A percentile compares a stretch with the other conserved stretches of the same genome.
phyloP scores from a whole-genome alignment of 2,888 invertebrate species.

The Andricus curvator region DNA sequence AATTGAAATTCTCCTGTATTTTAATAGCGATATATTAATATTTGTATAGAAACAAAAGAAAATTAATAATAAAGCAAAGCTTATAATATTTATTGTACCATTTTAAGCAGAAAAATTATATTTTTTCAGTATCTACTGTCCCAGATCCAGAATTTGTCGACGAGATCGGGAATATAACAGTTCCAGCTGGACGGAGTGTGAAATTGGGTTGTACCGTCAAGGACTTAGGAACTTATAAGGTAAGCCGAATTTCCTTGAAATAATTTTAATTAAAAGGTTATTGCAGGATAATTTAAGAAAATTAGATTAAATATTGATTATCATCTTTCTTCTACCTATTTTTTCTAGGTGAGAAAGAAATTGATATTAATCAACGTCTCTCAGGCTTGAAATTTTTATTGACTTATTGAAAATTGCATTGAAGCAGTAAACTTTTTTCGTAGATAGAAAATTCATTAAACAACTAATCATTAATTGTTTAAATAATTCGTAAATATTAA shows the following conservation, averaged over 20 bases:
- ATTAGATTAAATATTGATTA: too few relatives aligned
- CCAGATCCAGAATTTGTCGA: conserved; percentile 95
- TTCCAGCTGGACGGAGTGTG: conserved; percentile 93
- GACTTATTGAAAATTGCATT: too few relatives aligned
- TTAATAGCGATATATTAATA: too few relatives aligned
- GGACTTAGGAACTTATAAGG: conserved; percentile 94
- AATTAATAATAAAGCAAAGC: too few relatives aligned
- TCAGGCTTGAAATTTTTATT: background rate
- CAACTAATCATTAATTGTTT: too few relatives aligned
- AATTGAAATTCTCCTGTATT: too few relatives aligned
- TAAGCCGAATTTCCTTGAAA: conserved; percentile 77
- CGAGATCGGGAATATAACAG: conserved; percentile 93
- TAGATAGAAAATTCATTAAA: too few relatives aligned
- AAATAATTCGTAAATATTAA: too few relatives aligned
- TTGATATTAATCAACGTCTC: background rate
- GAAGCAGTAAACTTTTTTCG: too few relatives aligned
- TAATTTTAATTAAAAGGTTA: too few relatives aligned
- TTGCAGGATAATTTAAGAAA: background rate
- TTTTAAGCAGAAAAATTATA: background rate
- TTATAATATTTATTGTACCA: background rate
- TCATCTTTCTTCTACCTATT: too few relatives aligned
- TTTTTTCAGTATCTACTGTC: conserved; percentile 82
- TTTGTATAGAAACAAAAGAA: too few relatives aligned
- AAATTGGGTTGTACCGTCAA: conserved; percentile 94
- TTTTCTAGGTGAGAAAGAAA: background rate